phyloP scores from a whole-genome alignment of 2,888 invertebrate species.

The Scaeva pyrastri region DNA sequence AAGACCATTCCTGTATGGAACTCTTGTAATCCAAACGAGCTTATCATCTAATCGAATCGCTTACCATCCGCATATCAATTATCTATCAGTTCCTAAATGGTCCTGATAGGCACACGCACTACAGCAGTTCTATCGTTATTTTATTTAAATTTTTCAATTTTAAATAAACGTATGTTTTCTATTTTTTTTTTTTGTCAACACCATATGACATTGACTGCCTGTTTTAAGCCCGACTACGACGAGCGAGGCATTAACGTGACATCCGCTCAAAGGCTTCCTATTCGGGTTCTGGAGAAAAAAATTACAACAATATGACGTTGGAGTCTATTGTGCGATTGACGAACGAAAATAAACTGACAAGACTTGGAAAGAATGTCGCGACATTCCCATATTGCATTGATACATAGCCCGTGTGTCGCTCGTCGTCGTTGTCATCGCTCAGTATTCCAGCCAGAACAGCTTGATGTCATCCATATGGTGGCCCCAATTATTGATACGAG shows the following conservation, averaged over 20 bases:
- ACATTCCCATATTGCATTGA: conserved; percentile 31
- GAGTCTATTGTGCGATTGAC: conserved; percentile 20
- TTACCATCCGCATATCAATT: conserved; percentile 28
- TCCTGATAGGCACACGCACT: conserved; percentile 41
- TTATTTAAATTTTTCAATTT: not conserved
- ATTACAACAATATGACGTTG: conserved; percentile 66
- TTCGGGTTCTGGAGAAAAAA: conserved; percentile 39
- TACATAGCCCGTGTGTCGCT: not conserved
- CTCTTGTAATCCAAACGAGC: conserved; percentile 38
- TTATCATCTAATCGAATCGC: conserved; percentile 56
- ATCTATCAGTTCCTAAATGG: conserved; percentile 13
- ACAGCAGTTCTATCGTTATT: conserved; percentile 25
- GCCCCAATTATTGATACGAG: conserved; percentile 50
- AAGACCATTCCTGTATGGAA: conserved; percentile 16
- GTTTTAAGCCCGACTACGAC: conserved; percentile 40
- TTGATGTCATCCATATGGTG: conserved; percentile 56
- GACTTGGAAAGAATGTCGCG: conserved; percentile 46
- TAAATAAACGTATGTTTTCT: conserved; percentile 17
- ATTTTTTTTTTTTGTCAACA: conserved; percentile 43
- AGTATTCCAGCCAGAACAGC: conserved; percentile 22
- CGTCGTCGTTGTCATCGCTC: not conserved
- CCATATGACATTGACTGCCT: conserved; percentile 48
- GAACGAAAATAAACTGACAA: conserved; percentile 16
- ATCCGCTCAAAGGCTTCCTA: conserved; percentile 65
- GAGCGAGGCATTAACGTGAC: conserved; percentile 63